phyloP scores from a whole-genome alignment of 1,140 invertebrate genomes.

The Bombus difficillimus region DNA sequence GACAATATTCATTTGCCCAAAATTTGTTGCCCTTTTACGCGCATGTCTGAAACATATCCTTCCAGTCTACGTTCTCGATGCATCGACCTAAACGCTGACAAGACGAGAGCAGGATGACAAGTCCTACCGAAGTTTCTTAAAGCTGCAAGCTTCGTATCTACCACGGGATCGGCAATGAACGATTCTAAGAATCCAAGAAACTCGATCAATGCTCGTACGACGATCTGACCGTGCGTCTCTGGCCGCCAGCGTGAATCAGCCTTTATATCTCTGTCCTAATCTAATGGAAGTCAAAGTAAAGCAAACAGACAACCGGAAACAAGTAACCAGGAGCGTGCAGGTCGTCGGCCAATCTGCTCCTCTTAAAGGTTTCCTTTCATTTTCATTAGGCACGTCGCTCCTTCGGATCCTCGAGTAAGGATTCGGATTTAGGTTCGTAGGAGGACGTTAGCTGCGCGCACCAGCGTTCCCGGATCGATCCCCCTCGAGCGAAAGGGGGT shows the following conservation, averaged over 20 bases:
- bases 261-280: neutral
- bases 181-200: too few relatives aligned
- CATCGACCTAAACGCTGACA: too few relatives aligned
- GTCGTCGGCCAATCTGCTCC: neutral
- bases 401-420: constrained; percentile 50
- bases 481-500: constrained; percentile 68
- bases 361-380: constrained; percentile 10
- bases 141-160: too few relatives aligned
- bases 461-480: constrained; percentile 74
- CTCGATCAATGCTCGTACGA: too few relatives aligned
- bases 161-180: rapidly evolving
- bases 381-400: constrained; percentile 37
- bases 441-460: constrained; percentile 57
- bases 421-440: constrained; percentile 65
- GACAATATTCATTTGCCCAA: too few relatives aligned
- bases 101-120: too few relatives aligned
- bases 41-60: too few relatives aligned
- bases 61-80: too few relatives aligned
- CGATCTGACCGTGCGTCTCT: too few relatives aligned
- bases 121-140: too few relatives aligned
- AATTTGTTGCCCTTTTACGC: rapidly evolving
- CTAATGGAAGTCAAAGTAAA: neutral
- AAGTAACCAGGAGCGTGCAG: neutral
- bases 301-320: neutral
- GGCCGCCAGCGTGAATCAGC: too few relatives aligned